These are phyloP conservation scores for Candidula unifasciata DNA, from an alignment of 2,888 invertebrate genomes.

Conservation along the genomic window DNA sequence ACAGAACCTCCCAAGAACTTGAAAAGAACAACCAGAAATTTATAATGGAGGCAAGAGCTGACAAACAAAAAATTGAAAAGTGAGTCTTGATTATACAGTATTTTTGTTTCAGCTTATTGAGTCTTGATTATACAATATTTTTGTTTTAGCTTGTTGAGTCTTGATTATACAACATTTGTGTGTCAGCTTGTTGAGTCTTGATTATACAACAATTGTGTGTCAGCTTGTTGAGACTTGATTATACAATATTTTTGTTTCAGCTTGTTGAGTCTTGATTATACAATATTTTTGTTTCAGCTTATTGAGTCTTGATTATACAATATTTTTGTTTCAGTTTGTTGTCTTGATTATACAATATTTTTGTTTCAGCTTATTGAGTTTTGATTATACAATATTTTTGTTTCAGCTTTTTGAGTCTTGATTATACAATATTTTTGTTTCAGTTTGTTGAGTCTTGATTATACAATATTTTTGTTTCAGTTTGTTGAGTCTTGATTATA, in stretches of 20 bases:
- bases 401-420: slow-evolving; percentile 70
- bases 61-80: slow-evolving; percentile 93
- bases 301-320: slow-evolving; percentile 71
- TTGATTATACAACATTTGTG: not conserved
- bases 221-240: slow-evolving; percentile 71
- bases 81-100: slow-evolving; percentile 71
- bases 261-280: slow-evolving; percentile 71
- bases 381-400: not conserved
- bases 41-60: slow-evolving; percentile 87
- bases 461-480: not conserved
- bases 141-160: slow-evolving; percentile 70
- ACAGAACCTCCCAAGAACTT: slow-evolving; percentile 93
- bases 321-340: too few species aligned
- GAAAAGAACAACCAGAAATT: slow-evolving; percentile 92
- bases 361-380: slow-evolving; percentile 70
- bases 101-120: slow-evolving; percentile 70
- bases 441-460: slow-evolving; percentile 71
- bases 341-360: not conserved
- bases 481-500: slow-evolving; percentile 71
- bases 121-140: not conserved
- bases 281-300: too few species aligned
- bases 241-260: not conserved
- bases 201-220: not conserved
- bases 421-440: not conserved
- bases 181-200: slow-evolving; percentile 70